Evolutionary conservation across 2,113 vertebrate species (phyloP), one percentile per base, ranked within the genome.

Genomic region (Paradisaea rubra): DNA sequence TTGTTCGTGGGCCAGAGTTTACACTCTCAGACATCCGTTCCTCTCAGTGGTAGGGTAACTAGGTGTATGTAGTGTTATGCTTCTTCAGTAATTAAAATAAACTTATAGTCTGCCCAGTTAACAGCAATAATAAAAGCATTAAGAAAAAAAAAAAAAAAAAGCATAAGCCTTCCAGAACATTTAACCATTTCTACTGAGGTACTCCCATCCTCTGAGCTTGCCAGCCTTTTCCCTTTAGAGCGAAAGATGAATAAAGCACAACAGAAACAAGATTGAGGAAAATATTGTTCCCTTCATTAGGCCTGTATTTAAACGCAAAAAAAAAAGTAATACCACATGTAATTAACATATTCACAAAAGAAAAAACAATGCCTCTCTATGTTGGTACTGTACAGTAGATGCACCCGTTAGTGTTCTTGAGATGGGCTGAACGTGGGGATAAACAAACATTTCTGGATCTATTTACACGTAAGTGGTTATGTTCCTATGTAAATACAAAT

Each of bases 251-350:
- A 97, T 96, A 97, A 96, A 97, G 96, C 97, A 97, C 94, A 97
- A 96, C 96, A 97, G 97, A 96, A 98, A 97, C 94, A 95, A 96
- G 95, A 96, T 60, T 97, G 95, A 95, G 95, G 97, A 97, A 97
- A 96, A 97, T 97, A 98, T 98, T 98, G 98, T 98, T 99, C 98
- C 98, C 98, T 99, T 99, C 98, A 98, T 99, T 98, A 98, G 97
- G 98, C 97, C 97, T 98, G 97, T 96, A 97, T 98, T 98, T 98
- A 97, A 98, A 97, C 54, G 92, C 95, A 90, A 96, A 91, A 97
- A 95, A 92, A 92, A 97, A 94, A 95, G 93, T 93, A 98, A 97
- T 97, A 98, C 97, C 96, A 98, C 98, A 98, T 97, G 96, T 98
- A 97, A 97, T 92, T 96, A 96, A 97, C 97, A 97, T 91, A 95